A percentile compares a stretch with the other conserved stretches of the same genome.
Evolutionary conservation across 1,140 invertebrate genomes (phyloP).

Genomic region (Danaus plexippus): DNA sequence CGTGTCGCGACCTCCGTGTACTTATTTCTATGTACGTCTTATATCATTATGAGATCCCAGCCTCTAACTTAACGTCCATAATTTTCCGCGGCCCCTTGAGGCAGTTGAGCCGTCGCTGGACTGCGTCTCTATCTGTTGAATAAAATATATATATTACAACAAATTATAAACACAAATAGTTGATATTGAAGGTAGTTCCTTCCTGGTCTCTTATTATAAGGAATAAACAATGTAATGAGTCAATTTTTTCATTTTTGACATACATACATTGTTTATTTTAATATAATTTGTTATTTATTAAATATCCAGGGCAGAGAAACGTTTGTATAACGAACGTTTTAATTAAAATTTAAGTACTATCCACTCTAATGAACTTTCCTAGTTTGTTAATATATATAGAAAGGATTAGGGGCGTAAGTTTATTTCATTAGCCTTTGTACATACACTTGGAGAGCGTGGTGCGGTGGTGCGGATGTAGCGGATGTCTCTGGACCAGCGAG

Average conservation of each 20-base stretch:
- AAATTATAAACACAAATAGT: too few species aligned
- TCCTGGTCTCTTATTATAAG: too few species aligned
- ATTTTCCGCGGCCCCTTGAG: constrained; percentile 61
- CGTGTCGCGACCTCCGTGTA: constrained; percentile 48
- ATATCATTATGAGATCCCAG: constrained; percentile 67
- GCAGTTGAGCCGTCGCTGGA: constrained; percentile 62
- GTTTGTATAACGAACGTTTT: background rate
- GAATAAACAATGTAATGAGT: too few species aligned
- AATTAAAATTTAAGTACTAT: background rate
- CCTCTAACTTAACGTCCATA: constrained; percentile 63
- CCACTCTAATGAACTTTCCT: too few species aligned
- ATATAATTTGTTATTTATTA: too few species aligned
- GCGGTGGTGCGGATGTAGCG: constrained; percentile 84
- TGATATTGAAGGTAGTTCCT: too few species aligned
- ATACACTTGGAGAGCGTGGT: constrained; percentile 90
- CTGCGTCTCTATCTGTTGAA: constrained; percentile 59
- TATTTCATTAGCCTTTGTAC: constrained; percentile 16
- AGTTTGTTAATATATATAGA: too few species aligned
- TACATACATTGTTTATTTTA: too few species aligned
- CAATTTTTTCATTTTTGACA: too few species aligned
- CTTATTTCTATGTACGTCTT: constrained; percentile 42
- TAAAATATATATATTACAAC: constrained; percentile 3
- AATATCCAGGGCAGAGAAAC: background rate
- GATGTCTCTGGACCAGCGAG: constrained; percentile 94
- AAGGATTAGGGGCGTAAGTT: too few species aligned